These are phyloP conservation scores for Nesidiocoris tenuis DNA, from an alignment of 2,888 invertebrate species.

Conservation along the genomic window DNA sequence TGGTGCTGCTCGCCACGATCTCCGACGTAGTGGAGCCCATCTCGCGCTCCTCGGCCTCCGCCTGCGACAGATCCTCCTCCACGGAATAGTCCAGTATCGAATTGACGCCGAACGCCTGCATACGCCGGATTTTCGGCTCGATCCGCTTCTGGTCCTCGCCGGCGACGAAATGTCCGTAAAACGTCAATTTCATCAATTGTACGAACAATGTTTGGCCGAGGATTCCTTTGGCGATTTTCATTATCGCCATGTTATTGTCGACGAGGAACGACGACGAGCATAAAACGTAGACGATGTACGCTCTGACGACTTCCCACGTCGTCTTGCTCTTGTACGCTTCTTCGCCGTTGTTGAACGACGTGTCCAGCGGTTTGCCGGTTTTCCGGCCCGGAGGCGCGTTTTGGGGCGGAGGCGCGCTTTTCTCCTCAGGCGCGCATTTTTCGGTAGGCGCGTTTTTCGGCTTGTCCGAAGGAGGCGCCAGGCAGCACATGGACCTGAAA, in stretches of 20 bases:
- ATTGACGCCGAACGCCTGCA: constrained; percentile 96
- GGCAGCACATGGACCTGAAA: no score
- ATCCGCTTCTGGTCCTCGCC: constrained; percentile 89
- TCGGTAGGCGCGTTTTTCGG: neutral
- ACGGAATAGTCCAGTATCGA: constrained; percentile 98
- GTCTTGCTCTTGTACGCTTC: constrained; percentile 95
- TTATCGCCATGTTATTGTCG: constrained; percentile 86
- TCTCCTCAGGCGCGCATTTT: neutral
- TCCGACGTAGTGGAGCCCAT: constrained; percentile 69
- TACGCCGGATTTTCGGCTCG: constrained; percentile 75
- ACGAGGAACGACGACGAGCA: constrained; percentile 85
- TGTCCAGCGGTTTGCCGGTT: constrained; percentile 64
- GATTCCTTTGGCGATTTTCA: constrained; percentile 73
- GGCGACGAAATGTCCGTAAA: constrained; percentile 99
- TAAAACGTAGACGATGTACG: constrained; percentile 86
- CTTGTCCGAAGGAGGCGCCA: no score
- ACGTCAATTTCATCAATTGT: constrained; percentile 84
- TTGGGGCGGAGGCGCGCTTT: neutral
- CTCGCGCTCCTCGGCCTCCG: constrained; percentile 91
- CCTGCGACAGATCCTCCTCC: constrained; percentile 90
- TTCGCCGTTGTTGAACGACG: constrained; percentile 80
- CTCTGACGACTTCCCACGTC: constrained; percentile 84
- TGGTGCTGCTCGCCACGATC: neutral
- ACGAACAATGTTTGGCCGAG: constrained; percentile 81
- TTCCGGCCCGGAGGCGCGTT: constrained; percentile 56